Base-by-base conservation (phyloP, 2,113 vertebrate species). In the Scomber scombrus region DNA sequence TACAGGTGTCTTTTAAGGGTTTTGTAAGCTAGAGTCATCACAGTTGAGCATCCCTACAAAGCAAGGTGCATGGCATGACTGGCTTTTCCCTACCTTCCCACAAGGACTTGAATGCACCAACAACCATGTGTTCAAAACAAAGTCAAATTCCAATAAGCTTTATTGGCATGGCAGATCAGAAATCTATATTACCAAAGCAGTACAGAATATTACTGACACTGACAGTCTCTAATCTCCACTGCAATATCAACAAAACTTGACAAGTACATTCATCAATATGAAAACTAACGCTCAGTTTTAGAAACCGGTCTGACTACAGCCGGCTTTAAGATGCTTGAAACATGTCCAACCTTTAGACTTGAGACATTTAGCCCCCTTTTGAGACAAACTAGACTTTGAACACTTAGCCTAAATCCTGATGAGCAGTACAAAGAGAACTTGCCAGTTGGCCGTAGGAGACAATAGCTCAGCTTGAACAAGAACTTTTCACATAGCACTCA, bases 231-330 rank as follows among this genome's bases (percentile, higher is more conserved):
- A 23, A 55, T 68, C 40, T 43, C 19, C 51, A n/a, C 26, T n/a
- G 21, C 56, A 8, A 62, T 57, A 26, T 18, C 8, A 40, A 34
- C 34, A 19, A 18, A 52, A 23, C 66, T 19, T 9, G 12, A 69
- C 65, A 75, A 52, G 61, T 46, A 64, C 75, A 72, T 86, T 67
- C 19, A 62, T 82, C 79, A 71, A 47, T 64, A 66, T 52, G 49
- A 71, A 54, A 75, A 51, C 15, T 40, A 43, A 55, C 1, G 43
- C 29, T 58, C n/a, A 7, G 14, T 3, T 64, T 34, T 34, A 18
- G 71, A 49, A 49, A 74, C 26, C 0, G 11, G 11, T 29, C 31
- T 43, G 14, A 34, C 13, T 13, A 5, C 4, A 4, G 31, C 31
- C 31, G 23, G 56, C 52, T 60, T 54, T 47, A 26, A 56, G 21